Conservation (phyloP, 2,113 vertebrate species). For the Trachemys scripta region DNA sequence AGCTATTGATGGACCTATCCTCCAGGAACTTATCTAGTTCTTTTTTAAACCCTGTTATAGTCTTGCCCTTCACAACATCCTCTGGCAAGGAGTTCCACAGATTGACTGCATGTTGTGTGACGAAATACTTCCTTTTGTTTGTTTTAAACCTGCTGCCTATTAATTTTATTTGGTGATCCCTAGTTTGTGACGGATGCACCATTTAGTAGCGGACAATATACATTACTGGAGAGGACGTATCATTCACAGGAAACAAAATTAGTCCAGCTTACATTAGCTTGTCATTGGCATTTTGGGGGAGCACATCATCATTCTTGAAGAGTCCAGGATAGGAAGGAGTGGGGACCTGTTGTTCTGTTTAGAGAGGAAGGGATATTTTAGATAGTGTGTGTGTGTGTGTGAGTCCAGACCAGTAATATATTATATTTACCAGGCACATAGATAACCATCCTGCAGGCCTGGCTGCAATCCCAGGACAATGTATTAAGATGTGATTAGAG, state of each 20-base stretch:
- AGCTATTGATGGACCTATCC: no score
- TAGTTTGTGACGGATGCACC: background rate
- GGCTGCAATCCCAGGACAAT: background rate
- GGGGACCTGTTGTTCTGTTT: background rate
- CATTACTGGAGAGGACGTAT: background rate
- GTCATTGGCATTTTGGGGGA: background rate
- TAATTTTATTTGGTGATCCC: no score
- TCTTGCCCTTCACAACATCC: no score
- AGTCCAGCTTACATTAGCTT: background rate
- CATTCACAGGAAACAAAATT: background rate
- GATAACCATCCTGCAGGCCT: background rate
- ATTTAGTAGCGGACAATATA: background rate
- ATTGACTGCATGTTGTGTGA: no score
- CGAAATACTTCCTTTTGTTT: no score
- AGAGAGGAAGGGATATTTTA: background rate
- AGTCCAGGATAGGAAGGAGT: background rate
- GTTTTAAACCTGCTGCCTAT: no score
- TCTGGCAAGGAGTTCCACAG: no score
- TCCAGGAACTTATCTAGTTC: no score
- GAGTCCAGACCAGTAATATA: no score
- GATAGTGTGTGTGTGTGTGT: background rate
- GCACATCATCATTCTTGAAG: no score
- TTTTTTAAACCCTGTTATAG: no score
- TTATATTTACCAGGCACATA: background rate
- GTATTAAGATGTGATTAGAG: background rate